Percentiles rank a stretch among this genome's conserved stretches.
Evolutionary conservation across 2,888 invertebrate genomes (phyloP).

Genomic region (Augochlorella aurata): DNA sequence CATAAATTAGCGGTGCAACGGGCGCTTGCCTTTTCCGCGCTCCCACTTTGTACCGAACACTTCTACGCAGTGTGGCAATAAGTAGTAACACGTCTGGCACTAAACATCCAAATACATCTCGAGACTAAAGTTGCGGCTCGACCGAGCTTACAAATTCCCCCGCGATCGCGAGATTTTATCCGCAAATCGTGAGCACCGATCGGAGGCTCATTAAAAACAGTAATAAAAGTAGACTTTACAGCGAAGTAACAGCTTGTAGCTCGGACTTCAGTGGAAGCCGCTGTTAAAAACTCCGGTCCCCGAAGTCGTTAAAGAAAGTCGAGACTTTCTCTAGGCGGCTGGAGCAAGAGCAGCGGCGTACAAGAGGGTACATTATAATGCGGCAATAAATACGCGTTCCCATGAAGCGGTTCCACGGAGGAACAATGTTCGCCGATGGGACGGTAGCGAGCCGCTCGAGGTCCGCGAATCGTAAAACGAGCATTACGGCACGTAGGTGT

Average conservation of each 20-base stretch:
- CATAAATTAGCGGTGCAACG: background rate
- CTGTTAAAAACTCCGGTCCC: background rate
- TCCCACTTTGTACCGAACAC: background rate
- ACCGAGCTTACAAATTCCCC: too few species aligned
- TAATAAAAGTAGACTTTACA: background rate
- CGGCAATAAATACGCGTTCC: background rate
- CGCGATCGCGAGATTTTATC: too few species aligned
- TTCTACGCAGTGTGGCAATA: background rate
- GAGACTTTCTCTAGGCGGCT: background rate
- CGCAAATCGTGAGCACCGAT: too few species aligned
- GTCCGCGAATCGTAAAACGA: conserved; percentile 31
- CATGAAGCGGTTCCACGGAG: conserved; percentile 1
- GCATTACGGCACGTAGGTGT: conserved; percentile 22
- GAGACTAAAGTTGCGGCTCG: too few species aligned
- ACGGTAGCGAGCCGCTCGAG: conserved; percentile 26
- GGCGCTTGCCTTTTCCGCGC: background rate
- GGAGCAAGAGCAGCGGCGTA: background rate
- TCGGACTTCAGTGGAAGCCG: background rate
- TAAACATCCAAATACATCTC: background rate
- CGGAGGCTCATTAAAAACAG: too few species aligned
- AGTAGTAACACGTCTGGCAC: background rate
- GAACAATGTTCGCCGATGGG: conserved; percentile 27
- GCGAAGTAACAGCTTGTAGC: background rate
- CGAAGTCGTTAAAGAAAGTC: background rate
- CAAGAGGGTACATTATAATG: background rate